Base-by-base conservation (phyloP, 2,113 vertebrate genomes). In the Tamias sibiricus region DNA sequence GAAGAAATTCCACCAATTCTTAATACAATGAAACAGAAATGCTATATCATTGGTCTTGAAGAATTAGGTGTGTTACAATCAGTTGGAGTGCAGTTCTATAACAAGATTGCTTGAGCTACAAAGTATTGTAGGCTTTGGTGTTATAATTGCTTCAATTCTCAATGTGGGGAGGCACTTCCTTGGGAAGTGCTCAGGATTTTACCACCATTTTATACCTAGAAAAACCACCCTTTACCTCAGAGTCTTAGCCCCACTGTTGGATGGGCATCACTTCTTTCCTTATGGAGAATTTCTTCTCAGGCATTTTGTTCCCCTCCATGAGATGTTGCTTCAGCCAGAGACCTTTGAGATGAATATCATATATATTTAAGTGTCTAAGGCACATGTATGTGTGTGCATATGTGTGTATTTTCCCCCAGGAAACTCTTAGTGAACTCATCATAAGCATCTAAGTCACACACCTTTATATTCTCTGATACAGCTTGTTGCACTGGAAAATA, bases 291-390 rank as follows among this genome's bases (percentile, higher is more conserved):
- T 87, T 17, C 62, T 54, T 87, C 32, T 84, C 11, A 42, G 59
- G 88, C 32, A 4, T 13, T 69, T 64, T 86, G 6, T 75, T 88
- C 68, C 37, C 66, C 6, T 93, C 35, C 40, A 80, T 72, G 79
- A 90, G 37, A 64, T 90, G 26, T 80, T 84, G 42, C 72, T 93
- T 95, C 90, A 49, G 44, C 37, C 30, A 87, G 57, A 86, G 49
- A 92, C 16, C 32, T 64, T 91, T 42, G 89, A 87, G 87, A 79
- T 90, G 66, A 94, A 66, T 83, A 93, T n/a, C 13, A 91, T 54
- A 76, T 7, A 52, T 42, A 76, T 68, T 32, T 62, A 32, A 47
- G 49, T 40, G 19, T 81, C 22, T 17, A 8, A 32, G 17, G 6
- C 6, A 42, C 14, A 0, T 75, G 24, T 16, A 3, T 30, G 6